Base-by-base conservation (phyloP, 2,888 invertebrate species). In the Sarcophaga variegata region DNA sequence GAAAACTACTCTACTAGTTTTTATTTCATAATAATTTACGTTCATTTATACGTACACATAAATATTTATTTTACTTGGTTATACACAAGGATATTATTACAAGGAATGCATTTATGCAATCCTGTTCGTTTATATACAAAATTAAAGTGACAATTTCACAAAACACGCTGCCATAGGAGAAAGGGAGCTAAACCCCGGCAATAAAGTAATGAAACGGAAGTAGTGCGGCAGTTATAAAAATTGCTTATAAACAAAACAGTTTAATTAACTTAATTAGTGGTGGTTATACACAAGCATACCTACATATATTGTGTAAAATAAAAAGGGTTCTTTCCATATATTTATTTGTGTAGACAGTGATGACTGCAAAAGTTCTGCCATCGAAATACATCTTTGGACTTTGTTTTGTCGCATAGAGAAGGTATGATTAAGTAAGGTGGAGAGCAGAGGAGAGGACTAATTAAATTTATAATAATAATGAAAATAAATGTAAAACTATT, bases 191-290 rank as follows among this genome's bases (percentile, higher is more conserved):
- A 37, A 10, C 8, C 37, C 10, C 2, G 37, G 37, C 37, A 37
- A 37, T 37, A 2, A 2, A 37, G 37, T 37, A 37, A 37, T 37
- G 8, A 37, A 37, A 37, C 37, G 37, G 37, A 37, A 37, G 8
- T 8, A 2, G 37, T 37, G 37, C 3, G 37, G 10, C 37, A 37
- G 2, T 37, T 37, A 37, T 37, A 37, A 37, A 37, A 6, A 6
- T 37, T 37, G 1, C 1, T 10, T 8, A 37, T 10, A 37, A 37
- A 8, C 37, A 37, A 8, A 37, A 37, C 37, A 54, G 54, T 47
- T 70, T 72, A 59, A 72, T 60, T 63, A 63, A 63, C 74, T 74
- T 74, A 74, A 74, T 74, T 74, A 74, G 74, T 63, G 63, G 14
- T 14, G 37, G 37, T 8, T 37, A 37, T 37, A 37, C 5, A 37